Evolutionary conservation across 2,888 invertebrate species (phyloP), one percentile per base, ranked within the genome.

Genomic region (Onthophagus sagittarius): DNA sequence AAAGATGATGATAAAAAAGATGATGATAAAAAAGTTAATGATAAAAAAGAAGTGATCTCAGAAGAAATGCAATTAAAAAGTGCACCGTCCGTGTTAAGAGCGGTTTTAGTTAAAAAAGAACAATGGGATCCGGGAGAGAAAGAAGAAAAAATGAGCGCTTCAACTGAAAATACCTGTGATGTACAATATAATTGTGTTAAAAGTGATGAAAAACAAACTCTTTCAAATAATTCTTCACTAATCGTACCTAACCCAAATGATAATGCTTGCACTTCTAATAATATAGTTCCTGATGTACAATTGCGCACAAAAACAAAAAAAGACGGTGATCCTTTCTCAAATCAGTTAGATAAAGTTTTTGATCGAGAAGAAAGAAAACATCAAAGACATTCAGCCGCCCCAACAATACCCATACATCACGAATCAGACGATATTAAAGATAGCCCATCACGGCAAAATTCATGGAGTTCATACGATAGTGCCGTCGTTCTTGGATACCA

Each of bases 391-490:
- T 82, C 85, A 39, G 78, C 81, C 73, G 78, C 81, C 77, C 78
- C 84, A 76, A 82, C 83, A 78, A 81, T 84, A 80, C 76, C 77
- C 70, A 77, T 77, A 0, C 81, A 82, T 72, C 72, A 73, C 14
- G 69, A 79, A 53, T 77, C 70, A 23, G 83, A 82, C 23, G 80
- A 81, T 32, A 75, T 79, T 0, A 78, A 81, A 9, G 88, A 89
- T 53, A 88, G 88, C 63, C 89, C 90, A 0, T 90, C 90, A 77
- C 86, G 93, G 39, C 93, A 93, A 83, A 92, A 91, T 84, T 93
- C 93, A 70, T 93, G 93, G 92, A 90, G 90, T 80, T 91, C 91
- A 39, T 91, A 91, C 83, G 94, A 94, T 84, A 93, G 93, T 82
- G 93, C 93, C 31, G 92, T 93, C 53, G 91, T 90, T 69, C 86